Evolutionary conservation across 1,140 invertebrate species (phyloP).

Genomic region (Teleopsis dalmanni): DNA sequence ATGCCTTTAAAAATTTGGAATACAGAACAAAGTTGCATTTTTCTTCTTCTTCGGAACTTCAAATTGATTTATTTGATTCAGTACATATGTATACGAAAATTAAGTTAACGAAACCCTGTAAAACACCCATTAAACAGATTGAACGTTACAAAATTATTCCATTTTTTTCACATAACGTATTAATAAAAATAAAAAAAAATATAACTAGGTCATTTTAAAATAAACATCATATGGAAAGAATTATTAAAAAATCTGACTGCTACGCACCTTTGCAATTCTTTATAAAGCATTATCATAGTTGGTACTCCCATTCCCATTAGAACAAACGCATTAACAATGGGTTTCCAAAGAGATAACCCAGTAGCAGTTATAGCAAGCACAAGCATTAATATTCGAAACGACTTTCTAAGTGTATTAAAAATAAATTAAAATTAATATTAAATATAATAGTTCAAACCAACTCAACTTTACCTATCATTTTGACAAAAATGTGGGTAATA

Average conservation of each 20-base stretch:
- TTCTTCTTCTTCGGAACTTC: too few species aligned
- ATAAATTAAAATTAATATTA: conserved; percentile 9
- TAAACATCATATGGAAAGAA: neutral
- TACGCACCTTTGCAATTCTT: conserved; percentile 58
- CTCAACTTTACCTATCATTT: conserved; percentile 53
- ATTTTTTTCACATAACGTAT: too few species aligned
- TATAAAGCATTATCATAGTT: conserved; percentile 56
- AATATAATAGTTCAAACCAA: too few species aligned
- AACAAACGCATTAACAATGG: conserved; percentile 69
- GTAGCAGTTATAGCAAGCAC: conserved; percentile 56
- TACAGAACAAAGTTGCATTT: too few species aligned
- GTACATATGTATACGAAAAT: too few species aligned
- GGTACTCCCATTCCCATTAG: conserved; percentile 67
- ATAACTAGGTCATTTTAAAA: neutral
- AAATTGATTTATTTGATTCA: too few species aligned
- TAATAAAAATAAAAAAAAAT: neutral
- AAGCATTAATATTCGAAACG: conserved; percentile 50
- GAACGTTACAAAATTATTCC: too few species aligned
- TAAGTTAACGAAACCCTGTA: too few species aligned
- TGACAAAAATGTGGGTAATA: conserved; percentile 60
- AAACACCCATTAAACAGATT: too few species aligned
- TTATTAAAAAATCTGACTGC: neutral
- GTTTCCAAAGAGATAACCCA: conserved; percentile 60
- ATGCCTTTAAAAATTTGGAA: too few species aligned
- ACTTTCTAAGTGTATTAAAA: conserved; percentile 44